A percentile compares a stretch with the other conserved stretches of the same genome.
Evolutionary conservation across 2,797 vertebrate genomes (phyloP).

Genomic region (Crenuchus spilurus): DNA sequence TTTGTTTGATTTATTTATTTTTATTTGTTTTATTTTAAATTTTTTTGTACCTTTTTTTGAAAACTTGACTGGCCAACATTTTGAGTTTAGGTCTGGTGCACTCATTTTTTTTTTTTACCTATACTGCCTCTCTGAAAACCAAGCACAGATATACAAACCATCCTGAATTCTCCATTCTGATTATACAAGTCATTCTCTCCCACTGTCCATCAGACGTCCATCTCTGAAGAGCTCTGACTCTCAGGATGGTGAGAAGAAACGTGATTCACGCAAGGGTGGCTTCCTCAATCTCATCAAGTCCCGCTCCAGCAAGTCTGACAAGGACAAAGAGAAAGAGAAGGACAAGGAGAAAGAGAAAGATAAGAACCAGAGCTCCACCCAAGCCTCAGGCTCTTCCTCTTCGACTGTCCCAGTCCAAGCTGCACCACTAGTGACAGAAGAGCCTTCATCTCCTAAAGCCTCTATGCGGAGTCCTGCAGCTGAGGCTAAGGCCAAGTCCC

Average conservation of each 20-base stretch:
- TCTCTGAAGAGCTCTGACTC: constrained; percentile 81
- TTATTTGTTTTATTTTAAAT: no score
- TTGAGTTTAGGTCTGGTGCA: no score
- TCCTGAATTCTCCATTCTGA: background rate
- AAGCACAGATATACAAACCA: background rate
- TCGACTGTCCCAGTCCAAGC: constrained; percentile 18
- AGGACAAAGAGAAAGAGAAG: constrained; percentile 73
- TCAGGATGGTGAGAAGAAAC: constrained; percentile 89
- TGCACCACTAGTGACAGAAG: constrained; percentile 74
- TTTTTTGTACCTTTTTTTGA: no score
- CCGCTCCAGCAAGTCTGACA: constrained; percentile 85
- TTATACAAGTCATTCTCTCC: background rate
- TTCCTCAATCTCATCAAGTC: constrained; percentile 96
- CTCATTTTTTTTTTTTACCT: no score
- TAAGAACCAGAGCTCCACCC: constrained; percentile 45
- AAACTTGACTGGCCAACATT: no score
- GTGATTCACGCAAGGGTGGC: constrained; percentile 87
- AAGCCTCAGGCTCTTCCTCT: no score
- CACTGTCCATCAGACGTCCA: constrained; percentile 73
- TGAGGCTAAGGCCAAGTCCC: constrained; percentile 77
- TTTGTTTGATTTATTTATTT: no score
- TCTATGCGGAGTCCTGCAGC: constrained; percentile 73
- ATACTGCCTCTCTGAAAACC: no score
- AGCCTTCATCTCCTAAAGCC: constrained; percentile 84
- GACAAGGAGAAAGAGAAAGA: constrained; percentile 50